A percentile compares a stretch with the other conserved stretches of the same genome.
These are phyloP conservation scores for Caenorhabditis inopinata DNA, from an alignment of 1,140 invertebrate genomes.

Conservation along the genomic window DNA sequence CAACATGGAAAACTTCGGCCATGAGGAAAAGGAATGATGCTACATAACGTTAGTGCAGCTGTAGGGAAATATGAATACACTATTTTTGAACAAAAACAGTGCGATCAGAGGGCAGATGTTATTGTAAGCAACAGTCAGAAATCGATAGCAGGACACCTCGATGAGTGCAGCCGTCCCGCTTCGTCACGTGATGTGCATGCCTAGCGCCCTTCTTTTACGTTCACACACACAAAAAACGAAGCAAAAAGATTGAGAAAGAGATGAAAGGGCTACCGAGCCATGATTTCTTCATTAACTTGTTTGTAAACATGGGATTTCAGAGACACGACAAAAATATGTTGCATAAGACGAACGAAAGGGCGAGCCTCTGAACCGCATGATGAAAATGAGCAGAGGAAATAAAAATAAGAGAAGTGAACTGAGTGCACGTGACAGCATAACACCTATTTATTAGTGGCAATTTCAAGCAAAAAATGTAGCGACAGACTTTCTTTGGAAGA, in stretches of 20 bases:
- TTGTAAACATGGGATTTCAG: neutral
- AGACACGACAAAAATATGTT: neutral
- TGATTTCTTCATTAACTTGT: neutral
- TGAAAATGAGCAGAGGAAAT: neutral
- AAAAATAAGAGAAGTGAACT: neutral
- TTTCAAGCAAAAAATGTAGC: neutral
- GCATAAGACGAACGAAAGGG: neutral
- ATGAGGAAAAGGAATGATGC: neutral
- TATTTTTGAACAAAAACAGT: neutral
- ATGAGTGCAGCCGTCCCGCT: conserved; percentile 18
- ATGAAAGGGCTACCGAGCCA: neutral
- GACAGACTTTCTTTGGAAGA: neutral
- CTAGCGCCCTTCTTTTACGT: neutral
- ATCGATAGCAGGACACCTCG: conserved; percentile 19
- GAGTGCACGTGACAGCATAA: neutral
- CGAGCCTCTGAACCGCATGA: too few species aligned
- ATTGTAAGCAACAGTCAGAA: neutral
- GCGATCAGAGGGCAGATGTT: neutral
- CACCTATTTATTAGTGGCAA: neutral
- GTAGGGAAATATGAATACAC: neutral
- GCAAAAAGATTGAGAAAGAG: neutral
- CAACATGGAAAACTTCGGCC: neutral
- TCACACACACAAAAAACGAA: neutral
- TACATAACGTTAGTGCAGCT: too few species aligned
- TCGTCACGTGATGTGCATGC: conserved; percentile 24